Evolutionary conservation across 1,140 invertebrate genomes (phyloP).

Genomic region (Chymomyza costata): DNA sequence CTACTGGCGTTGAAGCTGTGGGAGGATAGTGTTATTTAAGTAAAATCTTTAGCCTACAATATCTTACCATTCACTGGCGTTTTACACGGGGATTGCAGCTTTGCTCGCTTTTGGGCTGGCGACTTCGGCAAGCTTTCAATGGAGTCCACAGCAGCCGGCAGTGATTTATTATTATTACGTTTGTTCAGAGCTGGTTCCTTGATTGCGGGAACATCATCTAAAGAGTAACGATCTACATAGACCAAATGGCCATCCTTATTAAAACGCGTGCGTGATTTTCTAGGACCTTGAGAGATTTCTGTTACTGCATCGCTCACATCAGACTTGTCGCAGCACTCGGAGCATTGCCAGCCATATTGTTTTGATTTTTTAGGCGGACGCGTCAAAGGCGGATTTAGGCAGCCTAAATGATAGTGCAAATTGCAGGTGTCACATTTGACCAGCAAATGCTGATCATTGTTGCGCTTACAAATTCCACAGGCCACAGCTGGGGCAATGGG

Average conservation of each 20-base stretch:
- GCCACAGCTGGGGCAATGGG: slow-evolving; percentile 38
- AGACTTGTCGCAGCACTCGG: slow-evolving; percentile 91
- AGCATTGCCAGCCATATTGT: slow-evolving; percentile 95
- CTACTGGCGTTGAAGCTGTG: slow-evolving; percentile 18
- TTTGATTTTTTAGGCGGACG: slow-evolving; percentile 96
- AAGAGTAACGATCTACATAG: slow-evolving; percentile 51
- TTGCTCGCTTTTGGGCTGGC: slow-evolving; percentile 33
- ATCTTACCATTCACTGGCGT: slow-evolving; percentile 51
- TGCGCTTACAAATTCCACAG: slow-evolving; percentile 87
- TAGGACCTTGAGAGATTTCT: slow-evolving; percentile 85
- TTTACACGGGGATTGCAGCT: slow-evolving; percentile 48
- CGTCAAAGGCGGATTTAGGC: slow-evolving; percentile 92
- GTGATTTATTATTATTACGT: no score
- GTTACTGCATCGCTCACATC: slow-evolving; percentile 85
- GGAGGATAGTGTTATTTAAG: neutral
- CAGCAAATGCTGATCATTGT: slow-evolving; percentile 90
- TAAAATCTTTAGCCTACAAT: neutral
- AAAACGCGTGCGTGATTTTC: slow-evolving; percentile 84
- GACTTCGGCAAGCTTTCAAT: slow-evolving; percentile 45
- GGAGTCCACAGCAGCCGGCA: slow-evolving; percentile 26
- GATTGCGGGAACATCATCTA: slow-evolving; percentile 46
- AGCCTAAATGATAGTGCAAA: slow-evolving; percentile 94
- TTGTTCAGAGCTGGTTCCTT: slow-evolving; percentile 40
- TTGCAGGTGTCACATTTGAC: slow-evolving; percentile 96
- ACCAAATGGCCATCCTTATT: slow-evolving; percentile 80